phyloP scores from a whole-genome alignment of 1,140 invertebrate species.

The Tetranychus cinnabarinus region DNA sequence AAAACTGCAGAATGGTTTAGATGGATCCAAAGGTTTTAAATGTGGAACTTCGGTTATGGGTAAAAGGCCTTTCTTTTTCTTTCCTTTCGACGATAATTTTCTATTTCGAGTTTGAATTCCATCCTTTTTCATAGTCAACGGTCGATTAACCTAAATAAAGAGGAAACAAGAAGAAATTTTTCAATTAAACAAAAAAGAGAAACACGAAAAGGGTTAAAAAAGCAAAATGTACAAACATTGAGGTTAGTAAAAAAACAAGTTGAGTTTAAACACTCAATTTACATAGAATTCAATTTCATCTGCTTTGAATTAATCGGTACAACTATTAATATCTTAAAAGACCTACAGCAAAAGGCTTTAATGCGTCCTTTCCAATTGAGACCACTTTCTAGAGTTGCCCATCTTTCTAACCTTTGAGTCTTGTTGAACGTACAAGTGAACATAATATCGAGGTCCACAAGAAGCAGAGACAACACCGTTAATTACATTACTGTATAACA shows the following conservation, averaged over 20 bases:
- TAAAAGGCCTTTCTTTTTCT: conserved; percentile 8
- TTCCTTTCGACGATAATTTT: conserved; percentile 27
- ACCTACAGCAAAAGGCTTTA: not conserved
- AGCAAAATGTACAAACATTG: no score
- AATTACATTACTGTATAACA: no score
- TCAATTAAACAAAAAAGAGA: no score
- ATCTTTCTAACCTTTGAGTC: not conserved
- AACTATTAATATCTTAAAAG: not conserved
- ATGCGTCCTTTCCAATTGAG: not conserved
- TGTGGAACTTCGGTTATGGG: conserved; percentile 1
- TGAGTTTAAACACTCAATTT: no score
- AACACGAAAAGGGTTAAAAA: no score
- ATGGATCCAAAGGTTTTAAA: conserved; percentile 8
- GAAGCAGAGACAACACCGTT: no score
- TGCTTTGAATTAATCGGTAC: no score
- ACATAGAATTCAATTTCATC: no score
- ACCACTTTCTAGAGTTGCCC: not conserved
- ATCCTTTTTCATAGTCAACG: conserved; percentile 87
- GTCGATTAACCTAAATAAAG: conserved; percentile 29
- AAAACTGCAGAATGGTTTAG: conserved; percentile 3
- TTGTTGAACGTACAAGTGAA: not conserved
- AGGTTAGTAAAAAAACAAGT: no score
- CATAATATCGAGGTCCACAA: not conserved
- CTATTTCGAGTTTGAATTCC: conserved; percentile 86
- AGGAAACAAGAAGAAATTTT: not conserved